These are phyloP conservation scores for Argopecten irradians DNA, from an alignment of 1,140 invertebrate genomes.

Conservation along the genomic window DNA sequence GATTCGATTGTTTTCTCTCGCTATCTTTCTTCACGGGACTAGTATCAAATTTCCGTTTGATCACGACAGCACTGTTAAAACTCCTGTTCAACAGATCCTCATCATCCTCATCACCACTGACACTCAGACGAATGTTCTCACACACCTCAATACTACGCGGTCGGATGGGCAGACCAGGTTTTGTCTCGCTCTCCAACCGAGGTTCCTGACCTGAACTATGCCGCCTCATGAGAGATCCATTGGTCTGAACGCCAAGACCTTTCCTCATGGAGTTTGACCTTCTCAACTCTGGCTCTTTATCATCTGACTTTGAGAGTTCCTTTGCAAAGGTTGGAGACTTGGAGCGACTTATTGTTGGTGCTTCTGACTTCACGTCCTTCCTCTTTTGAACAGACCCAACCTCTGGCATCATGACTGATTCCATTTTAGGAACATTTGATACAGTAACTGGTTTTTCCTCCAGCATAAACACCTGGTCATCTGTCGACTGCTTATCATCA, in stretches of 20 bases:
- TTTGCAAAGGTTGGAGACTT: neutral
- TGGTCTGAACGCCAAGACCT: constrained; percentile 14
- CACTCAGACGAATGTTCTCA: neutral
- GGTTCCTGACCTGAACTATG: neutral
- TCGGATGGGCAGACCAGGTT: neutral
- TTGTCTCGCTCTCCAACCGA: neutral
- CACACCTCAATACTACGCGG: neutral
- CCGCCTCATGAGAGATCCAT: neutral
- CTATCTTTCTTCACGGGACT: neutral
- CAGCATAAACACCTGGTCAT: neutral
- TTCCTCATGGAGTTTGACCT: neutral
- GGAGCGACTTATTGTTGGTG: neutral
- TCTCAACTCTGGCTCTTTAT: neutral
- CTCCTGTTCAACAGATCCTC: neutral
- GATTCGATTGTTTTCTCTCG: neutral
- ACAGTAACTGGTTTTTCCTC: neutral
- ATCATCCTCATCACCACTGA: neutral
- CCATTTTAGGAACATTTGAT: neutral
- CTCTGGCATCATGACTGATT: neutral
- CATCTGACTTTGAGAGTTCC: neutral
- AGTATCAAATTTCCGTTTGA: neutral
- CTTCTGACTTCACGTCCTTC: neutral
- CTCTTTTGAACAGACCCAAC: neutral
- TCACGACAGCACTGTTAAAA: neutral
- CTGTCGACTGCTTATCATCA: neutral